Evolutionary conservation across 2,888 invertebrate genomes (phyloP).

Genomic region (Ormyrus nitidulus): DNA sequence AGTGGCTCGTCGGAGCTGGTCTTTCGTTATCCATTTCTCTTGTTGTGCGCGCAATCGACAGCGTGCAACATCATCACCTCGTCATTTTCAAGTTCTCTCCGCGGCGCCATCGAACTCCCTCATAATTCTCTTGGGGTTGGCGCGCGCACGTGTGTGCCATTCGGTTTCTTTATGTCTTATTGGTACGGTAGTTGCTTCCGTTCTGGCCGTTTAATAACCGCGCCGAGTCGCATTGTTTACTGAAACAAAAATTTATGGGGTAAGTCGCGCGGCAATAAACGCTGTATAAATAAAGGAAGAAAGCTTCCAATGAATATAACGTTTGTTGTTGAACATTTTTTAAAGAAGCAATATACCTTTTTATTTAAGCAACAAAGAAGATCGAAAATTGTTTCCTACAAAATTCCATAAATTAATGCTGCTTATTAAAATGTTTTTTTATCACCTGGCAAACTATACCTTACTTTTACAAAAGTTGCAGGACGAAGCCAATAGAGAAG

Average conservation of each 20-base stretch:
- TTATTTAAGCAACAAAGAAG: no score
- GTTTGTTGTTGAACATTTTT: no score
- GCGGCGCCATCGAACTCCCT: background rate
- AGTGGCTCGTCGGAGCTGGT: background rate
- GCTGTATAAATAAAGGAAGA: background rate
- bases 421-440: no score
- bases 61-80: conserved; percentile 29
- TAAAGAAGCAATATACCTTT: no score
- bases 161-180: background rate
- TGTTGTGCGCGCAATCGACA: background rate
- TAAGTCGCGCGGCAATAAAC: background rate
- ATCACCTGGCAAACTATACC: no score
- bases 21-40: conserved; percentile 16
- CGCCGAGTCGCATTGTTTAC: background rate
- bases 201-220: background rate
- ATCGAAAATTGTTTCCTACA: no score
- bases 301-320: no score
- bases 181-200: background rate
- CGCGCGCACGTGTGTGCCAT: background rate
- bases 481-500: no score
- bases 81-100: background rate
- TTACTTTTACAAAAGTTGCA: no score
- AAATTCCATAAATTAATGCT: no score
- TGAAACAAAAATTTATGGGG: background rate
- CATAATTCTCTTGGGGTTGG: background rate